A percentile compares a stretch with the other conserved stretches of the same genome.
Evolutionary conservation across 2,113 vertebrate genomes (phyloP).

Genomic region (Phaethon lepturus): DNA sequence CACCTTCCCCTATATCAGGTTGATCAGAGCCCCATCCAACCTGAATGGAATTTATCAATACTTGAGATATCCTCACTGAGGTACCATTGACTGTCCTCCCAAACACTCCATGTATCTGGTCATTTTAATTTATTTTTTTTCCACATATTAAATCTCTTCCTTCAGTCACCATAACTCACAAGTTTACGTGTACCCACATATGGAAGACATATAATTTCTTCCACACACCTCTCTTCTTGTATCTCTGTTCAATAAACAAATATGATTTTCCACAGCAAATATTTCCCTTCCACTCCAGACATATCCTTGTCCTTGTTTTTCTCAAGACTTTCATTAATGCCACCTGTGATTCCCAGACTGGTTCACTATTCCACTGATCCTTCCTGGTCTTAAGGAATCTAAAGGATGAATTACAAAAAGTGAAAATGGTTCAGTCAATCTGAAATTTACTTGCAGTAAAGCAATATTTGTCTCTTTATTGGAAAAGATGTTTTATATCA

Average conservation of each 20-base stretch:
- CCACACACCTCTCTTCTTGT: background rate
- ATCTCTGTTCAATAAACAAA: background rate
- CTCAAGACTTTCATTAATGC: background rate
- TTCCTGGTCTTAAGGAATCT: background rate
- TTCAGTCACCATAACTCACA: background rate
- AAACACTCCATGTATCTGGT: background rate
- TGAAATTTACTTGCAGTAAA: background rate
- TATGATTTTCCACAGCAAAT: background rate
- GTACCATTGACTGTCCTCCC: background rate
- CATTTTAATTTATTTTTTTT: background rate
- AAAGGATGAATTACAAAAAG: background rate
- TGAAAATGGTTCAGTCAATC: background rate
- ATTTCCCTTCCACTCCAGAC: background rate
- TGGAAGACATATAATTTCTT: background rate
- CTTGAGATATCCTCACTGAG: background rate
- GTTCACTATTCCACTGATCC: background rate
- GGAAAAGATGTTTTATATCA: background rate
- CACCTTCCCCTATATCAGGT: too few species aligned
- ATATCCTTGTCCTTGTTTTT: background rate
- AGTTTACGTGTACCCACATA: background rate
- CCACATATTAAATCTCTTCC: background rate
- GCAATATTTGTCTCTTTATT: background rate
- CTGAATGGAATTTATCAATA: background rate
- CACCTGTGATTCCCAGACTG: background rate
- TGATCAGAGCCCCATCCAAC: too few species aligned